Evolutionary conservation across 2,113 vertebrate genomes (phyloP), one percentile per base, ranked within the genome.

Genomic region (Melanerpes formicivorus): DNA sequence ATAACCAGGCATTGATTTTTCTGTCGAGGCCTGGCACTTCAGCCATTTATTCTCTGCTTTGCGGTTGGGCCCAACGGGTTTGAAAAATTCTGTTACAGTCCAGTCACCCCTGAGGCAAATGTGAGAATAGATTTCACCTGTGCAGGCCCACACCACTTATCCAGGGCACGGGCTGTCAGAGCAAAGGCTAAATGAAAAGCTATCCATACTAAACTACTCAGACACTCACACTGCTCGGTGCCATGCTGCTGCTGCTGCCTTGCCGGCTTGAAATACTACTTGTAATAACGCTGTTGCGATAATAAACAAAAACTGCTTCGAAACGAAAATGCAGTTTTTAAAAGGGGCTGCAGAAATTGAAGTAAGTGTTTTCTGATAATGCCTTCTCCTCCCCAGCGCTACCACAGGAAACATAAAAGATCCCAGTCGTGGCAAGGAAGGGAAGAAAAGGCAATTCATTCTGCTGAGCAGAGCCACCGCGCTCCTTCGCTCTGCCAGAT

Each of bases 1-100:
- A 99, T 99, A 99, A 99, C 98, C 98, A 99, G 98, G 98, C 99
- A 99, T 99, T 99, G 99, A 99, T 99, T 99, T 99, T 99, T 98
- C 99, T 99, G 99, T 99, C 99, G 97, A 98, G 98, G 97, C 96
- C 98, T 98, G 98, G 98, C 98, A 99, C 98, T 98, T 99, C 98
- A 97, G 98, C 99, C 98, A 99, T 99, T 99, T 99, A 99, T 99
- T 99, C 99, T 99, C 98, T 98, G 98, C 98, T 99, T 99, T 99
- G 99, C 98, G 98, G 99, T 99, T 98, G 98, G 98, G 98, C 98
- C 99, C 99, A 98, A 98, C 97, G 98, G 98, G 99, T 98, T 98
- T 98, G 97, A 99, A 99, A 99, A 99, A 99, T 99, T 99, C 99
- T 99, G 98, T 99, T 99, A 99, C 98, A 99, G 99, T 99, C 98